Evolutionary conservation across 2,888 invertebrate genomes (phyloP), one percentile per base, ranked within the genome.

Genomic region (Byasa hedistus): DNA sequence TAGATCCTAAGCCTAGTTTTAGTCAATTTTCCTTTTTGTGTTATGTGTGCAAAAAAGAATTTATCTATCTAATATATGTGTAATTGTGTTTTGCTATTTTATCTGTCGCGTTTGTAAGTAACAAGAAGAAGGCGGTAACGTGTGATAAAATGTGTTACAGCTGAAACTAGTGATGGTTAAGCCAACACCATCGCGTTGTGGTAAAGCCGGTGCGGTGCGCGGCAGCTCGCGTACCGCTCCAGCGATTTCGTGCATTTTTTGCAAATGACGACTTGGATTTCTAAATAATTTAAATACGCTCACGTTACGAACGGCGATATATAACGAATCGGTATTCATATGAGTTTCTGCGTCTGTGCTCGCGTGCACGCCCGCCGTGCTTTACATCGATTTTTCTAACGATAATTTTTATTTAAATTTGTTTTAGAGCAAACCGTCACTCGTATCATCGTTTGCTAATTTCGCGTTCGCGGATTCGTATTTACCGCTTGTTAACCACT

Each of bases 231-330:
- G 84, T 79, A 79, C 75, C 87, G 89, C 89, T 87, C 76, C 82
- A 86, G 55, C 86, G 90, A 83, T 85, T 87, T 86, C 87, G 84
- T 88, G 83, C 88, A 84, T 85, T 89, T 90, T 87, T 83, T 83
- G 81, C 89, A 87, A 85, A 79, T 84, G 89, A 84, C 83, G 82
- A 83, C 85, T 84, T 77, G 77, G 88, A 84, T 91, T 91, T 91
- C 91, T 91, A 91, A 90, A 90, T 89, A 86, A 91, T 91, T 89
- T 90, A 88, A 89, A 90, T 90, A 88, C 86, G 82, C 80, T 86
- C 89, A 89, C 87, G 89, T 85, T 78, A 76, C 68, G 79, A 83
- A 79, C 80, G 78, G 79, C 75, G 73, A 79, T 79, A 73, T 77
- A 78, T 78, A 79, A 82, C 85, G 85, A 87, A 86, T 82, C 81